phyloP scores from a whole-genome alignment of 1,140 invertebrate species.

The Triops longicaudatus region DNA sequence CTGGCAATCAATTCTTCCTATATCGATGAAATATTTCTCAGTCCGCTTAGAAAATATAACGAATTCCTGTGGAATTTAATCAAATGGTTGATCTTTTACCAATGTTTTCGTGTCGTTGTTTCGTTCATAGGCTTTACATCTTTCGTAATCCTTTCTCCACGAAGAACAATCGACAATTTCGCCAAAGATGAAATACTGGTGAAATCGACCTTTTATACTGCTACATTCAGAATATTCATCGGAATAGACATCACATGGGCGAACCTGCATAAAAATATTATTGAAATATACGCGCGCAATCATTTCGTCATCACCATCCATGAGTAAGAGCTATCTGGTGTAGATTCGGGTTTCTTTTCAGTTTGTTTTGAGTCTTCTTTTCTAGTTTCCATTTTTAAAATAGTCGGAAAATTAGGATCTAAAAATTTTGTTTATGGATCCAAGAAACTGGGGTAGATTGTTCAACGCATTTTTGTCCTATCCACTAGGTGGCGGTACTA shows the following conservation, averaged over 20 bases:
- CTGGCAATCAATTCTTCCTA: constrained; percentile 59
- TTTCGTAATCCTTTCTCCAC: constrained; percentile 63
- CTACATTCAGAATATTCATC: constrained; percentile 71
- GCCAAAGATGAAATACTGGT: constrained; percentile 77
- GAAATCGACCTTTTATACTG: constrained; percentile 60
- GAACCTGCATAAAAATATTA: constrained; percentile 32
- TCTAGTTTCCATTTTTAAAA: not conserved
- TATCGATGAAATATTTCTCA: constrained; percentile 34
- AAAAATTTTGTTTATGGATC: too few relatives aligned
- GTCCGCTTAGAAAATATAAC: too few relatives aligned
- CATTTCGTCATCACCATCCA: not conserved
- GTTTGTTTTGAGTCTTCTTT: not conserved
- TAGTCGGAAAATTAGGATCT: not conserved
- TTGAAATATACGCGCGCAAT: not conserved
- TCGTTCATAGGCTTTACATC: constrained; percentile 8
- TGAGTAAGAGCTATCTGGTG: not conserved
- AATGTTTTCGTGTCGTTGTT: not conserved
- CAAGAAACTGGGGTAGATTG: too few relatives aligned
- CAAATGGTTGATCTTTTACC: constrained; percentile 10
- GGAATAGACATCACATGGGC: constrained; percentile 60
- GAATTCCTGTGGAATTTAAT: not conserved
- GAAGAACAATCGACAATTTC: constrained; percentile 58
- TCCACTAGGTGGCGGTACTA: too few relatives aligned
- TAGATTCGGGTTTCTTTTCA: not conserved
- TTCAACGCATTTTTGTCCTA: too few relatives aligned